Percentiles rank a stretch among this genome's conserved stretches.
Evolutionary conservation across 1,140 invertebrate genomes (phyloP).

Genomic region (Dreissena rostriformis): DNA sequence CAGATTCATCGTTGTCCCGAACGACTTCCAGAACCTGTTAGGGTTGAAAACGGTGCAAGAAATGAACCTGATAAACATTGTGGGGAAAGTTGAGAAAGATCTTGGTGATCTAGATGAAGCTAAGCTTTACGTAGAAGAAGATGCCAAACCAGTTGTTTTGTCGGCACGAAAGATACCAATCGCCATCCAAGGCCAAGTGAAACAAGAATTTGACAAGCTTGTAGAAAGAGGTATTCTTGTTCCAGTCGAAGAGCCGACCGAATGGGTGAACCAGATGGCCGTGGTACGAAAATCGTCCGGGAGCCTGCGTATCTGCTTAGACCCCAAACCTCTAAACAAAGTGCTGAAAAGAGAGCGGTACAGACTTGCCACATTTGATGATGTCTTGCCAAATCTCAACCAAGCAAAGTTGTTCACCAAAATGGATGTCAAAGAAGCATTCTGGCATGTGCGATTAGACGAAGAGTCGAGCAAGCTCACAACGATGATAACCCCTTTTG

Average conservation of each 20-base stretch:
- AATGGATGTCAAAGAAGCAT: conserved; percentile 56
- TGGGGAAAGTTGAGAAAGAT: no score
- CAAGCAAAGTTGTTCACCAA: conserved; percentile 24
- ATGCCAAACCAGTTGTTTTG: conserved; percentile 1
- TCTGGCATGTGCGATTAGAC: conserved; percentile 69
- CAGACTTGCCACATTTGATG: not conserved
- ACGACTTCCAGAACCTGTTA: no score
- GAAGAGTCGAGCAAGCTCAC: conserved; percentile 64
- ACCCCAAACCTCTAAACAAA: conserved; percentile 58
- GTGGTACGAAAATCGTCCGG: no score
- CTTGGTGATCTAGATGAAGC: not conserved
- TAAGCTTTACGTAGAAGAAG: not conserved
- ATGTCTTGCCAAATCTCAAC: conserved; percentile 16
- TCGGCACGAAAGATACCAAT: not conserved
- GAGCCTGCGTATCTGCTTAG: conserved; percentile 61
- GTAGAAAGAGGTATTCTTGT: conserved; percentile 25
- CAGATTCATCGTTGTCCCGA: no score
- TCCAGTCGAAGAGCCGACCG: conserved; percentile 61
- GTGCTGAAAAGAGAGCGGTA: not conserved
- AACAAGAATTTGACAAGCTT: not conserved
- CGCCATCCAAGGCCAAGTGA: not conserved
- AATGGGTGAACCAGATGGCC: no score
- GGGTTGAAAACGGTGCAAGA: no score
- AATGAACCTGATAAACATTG: no score
- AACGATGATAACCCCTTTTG: conserved; percentile 74